These are phyloP conservation scores for Tetrao urogallus DNA, from an alignment of 2,113 vertebrate genomes.

Conservation along the genomic window DNA sequence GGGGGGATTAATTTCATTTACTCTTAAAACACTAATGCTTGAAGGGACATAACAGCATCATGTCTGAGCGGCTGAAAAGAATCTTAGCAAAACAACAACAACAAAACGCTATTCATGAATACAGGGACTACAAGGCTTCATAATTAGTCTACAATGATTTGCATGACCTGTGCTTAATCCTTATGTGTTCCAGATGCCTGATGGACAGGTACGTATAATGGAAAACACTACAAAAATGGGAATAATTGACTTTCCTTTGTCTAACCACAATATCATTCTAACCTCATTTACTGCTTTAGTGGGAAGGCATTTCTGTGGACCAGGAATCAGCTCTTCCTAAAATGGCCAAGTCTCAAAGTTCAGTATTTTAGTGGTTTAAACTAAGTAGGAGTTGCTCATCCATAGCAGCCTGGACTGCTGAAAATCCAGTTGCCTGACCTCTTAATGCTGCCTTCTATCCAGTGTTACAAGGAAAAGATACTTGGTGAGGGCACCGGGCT, in stretches of 20 bases:
- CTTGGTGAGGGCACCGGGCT: background rate
- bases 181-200: slow-evolving; percentile 1
- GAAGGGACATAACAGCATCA: background rate
- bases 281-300: slow-evolving; percentile 64
- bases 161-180: slow-evolving; percentile 1
- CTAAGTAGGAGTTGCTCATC: slow-evolving; percentile 56
- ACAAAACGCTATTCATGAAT: background rate
- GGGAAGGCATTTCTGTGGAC: slow-evolving; percentile 39
- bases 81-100: background rate
- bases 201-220: background rate
- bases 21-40: slow-evolving; percentile 17
- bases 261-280: slow-evolving; percentile 27
- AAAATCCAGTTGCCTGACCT: slow-evolving; percentile 61
- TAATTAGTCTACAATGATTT: slow-evolving; percentile 10
- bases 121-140: background rate
- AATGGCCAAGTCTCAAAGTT: slow-evolving; percentile 45
- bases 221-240: background rate
- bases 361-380: slow-evolving; percentile 47
- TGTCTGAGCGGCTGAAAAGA: background rate
- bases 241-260: slow-evolving; percentile 25
- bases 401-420: slow-evolving; percentile 43
- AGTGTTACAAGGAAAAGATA: slow-evolving; percentile 35
- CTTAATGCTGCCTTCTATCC: slow-evolving; percentile 32
- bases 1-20: slow-evolving; percentile 23
- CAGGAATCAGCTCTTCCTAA: slow-evolving; percentile 42